Conservation (phyloP, 2,888 invertebrate genomes). For the Cenopis cana region DNA sequence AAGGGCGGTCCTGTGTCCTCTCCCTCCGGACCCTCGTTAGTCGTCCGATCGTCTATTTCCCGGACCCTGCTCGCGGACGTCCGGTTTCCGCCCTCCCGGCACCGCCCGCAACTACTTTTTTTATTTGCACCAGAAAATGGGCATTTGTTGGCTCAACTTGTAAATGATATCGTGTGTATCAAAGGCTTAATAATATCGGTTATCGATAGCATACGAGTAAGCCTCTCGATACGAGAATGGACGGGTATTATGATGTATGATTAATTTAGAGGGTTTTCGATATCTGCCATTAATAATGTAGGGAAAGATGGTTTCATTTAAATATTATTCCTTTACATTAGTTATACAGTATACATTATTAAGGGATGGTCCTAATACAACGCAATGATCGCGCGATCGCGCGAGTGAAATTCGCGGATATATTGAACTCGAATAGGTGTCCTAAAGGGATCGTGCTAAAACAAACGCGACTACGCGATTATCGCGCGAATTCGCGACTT, state of each 20-base stretch:
- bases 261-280: conserved; percentile 23
- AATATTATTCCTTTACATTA: conserved; percentile 14
- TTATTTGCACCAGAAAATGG: conserved; percentile 50
- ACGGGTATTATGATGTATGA: conserved; percentile 28
- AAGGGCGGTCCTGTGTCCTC: conserved; percentile 46
- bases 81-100: conserved; percentile 61
- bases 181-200: conserved; percentile 34
- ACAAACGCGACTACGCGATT: no score
- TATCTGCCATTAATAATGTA: conserved; percentile 23
- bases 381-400: no score
- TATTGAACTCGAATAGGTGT: no score
- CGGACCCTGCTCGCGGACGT: conserved; percentile 60
- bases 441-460: no score
- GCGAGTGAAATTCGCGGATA: no score
- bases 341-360: neutral
- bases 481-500: no score
- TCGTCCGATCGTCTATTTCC: conserved; percentile 67
- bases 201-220: conserved; percentile 31
- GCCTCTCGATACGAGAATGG: conserved; percentile 29
- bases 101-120: conserved; percentile 62
- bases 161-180: conserved; percentile 39
- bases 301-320: neutral
- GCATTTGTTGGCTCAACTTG: conserved; percentile 38
- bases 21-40: conserved; percentile 65
- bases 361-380: no score